Evolutionary conservation across 1,140 invertebrate genomes (phyloP), one percentile per base, ranked within the genome.

Genomic region (Chrysopa pallens): DNA sequence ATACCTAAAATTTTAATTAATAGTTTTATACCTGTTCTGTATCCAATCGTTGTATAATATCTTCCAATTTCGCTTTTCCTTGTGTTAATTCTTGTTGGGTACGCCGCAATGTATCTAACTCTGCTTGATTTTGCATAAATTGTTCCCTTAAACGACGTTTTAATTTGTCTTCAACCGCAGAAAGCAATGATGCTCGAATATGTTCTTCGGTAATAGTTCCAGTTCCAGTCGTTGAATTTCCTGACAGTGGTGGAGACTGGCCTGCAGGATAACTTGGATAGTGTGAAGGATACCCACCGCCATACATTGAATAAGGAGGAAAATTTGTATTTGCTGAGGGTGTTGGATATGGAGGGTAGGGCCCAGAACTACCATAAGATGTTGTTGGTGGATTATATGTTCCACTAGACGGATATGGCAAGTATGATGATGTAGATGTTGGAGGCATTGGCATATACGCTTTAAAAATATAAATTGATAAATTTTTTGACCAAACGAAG

Each of bases 191-290:
- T 36, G 84, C 86, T 55, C 87, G 78, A 38, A 98, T 89, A 57
- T 96, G 91, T 57, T 94, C 90, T 55, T 95, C 88, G 36, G 89
- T 87, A 36, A 97, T 92, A 11, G 88, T 93, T 11, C 82, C 84
- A 28, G 69, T 64, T 27, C 56, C 56, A 40, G 67, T 67, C 39
- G 67, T 61, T 38, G 62, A 60, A 50, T 59, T 64, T 40, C 58
- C 61, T 42, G 68, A 59, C 46, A 65, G 58, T 40, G 62, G 60
- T 14, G 66, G 61, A 38, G 65, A 62, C 59, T 67, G 55, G 15
- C 61, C 55, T 29, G 15, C 43, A 46, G 51, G 43, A 23, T 45
- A 43, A 42, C 36, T 46, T 36, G 57, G 52, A 33, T 52, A 49
- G 42, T 55, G 59, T 38, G 53, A 52, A 38, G 52, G 50, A 42